phyloP scores from a whole-genome alignment of 2,113 vertebrate species.

The Menura novaehollandiae region DNA sequence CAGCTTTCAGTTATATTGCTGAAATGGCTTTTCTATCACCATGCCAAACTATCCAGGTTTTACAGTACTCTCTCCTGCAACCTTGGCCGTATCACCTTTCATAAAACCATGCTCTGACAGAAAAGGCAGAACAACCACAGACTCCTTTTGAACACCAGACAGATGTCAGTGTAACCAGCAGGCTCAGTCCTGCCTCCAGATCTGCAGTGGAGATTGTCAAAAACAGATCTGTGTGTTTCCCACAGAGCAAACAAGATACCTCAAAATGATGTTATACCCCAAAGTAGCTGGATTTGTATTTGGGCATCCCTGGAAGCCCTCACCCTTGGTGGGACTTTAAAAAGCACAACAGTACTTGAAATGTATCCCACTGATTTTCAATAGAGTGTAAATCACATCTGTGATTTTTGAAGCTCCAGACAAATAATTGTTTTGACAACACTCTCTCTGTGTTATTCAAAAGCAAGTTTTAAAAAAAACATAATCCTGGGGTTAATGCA shows the following conservation, averaged over 20 bases:
- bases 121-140: not conserved
- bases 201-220: not conserved
- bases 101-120: not conserved
- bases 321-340: not conserved
- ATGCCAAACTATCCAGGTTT: not conserved
- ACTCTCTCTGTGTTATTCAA: not conserved
- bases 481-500: not conserved
- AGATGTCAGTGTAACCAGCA: not conserved
- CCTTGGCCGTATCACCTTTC: not conserved
- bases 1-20: not conserved
- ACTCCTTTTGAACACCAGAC: not conserved
- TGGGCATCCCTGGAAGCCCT: not conserved
- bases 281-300: not conserved
- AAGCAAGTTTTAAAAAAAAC: not conserved
- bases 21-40: not conserved
- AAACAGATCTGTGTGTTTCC: not conserved
- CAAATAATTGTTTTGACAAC: constrained; percentile 1
- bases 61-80: not conserved
- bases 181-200: not conserved
- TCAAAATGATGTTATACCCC: not conserved
- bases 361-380: not conserved
- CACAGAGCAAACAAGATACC: not conserved
- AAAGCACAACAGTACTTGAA: not conserved
- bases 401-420: not conserved
- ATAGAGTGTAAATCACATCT: not conserved